Evolutionary conservation across 2,888 invertebrate genomes (phyloP).

Genomic region (Cordilura impudica): DNA sequence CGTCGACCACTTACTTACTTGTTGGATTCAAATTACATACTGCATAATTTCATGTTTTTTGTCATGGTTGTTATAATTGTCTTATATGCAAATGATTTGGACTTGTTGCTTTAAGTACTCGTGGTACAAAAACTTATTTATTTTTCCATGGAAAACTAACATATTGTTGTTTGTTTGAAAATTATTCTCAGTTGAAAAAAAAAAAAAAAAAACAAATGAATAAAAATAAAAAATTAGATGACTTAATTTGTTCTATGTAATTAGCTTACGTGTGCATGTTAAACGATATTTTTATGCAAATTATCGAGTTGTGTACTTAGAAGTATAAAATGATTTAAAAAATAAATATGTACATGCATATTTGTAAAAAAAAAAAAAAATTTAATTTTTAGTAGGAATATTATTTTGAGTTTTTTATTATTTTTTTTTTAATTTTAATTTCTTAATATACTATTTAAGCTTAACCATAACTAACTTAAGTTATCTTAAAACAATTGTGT

Average conservation of each 20-base stretch:
- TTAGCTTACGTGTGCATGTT: constrained; percentile 28
- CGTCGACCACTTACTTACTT: background rate
- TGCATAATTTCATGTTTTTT: constrained; percentile 28
- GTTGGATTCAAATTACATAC: constrained; percentile 16
- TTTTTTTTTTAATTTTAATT: no score
- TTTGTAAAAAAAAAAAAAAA: no score
- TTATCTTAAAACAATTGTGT: no score
- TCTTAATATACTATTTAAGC: no score
- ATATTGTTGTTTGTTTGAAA: constrained; percentile 7
- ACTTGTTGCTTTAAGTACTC: background rate
- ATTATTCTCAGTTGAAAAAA: no score
- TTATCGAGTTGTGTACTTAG: background rate
- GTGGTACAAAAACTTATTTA: background rate
- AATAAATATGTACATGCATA: no score
- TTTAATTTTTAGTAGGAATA: no score
- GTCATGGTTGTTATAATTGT: constrained; percentile 36
- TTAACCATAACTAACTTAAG: no score
- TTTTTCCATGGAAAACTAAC: constrained; percentile 25
- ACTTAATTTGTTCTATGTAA: constrained; percentile 45
- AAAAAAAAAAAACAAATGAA: no score
- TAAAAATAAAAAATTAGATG: background rate
- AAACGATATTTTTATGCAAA: constrained; percentile 39
- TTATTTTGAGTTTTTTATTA: no score
- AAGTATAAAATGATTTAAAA: background rate
- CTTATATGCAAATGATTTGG: constrained; percentile 46